phyloP scores from a whole-genome alignment of 2,113 vertebrate species.

The Cynopterus brachyotis region DNA sequence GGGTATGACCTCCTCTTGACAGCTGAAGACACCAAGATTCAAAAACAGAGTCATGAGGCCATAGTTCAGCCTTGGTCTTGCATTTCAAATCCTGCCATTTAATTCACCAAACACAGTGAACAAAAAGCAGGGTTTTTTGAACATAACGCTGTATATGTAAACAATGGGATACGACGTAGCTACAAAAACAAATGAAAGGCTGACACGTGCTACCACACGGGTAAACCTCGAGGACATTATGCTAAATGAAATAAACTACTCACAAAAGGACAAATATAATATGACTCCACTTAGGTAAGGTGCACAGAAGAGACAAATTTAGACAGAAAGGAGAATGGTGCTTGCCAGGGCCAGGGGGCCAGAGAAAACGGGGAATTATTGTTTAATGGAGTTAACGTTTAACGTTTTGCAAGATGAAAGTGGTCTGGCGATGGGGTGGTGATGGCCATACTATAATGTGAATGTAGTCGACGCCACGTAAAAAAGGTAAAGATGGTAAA shows the following conservation, averaged over 20 bases:
- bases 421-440: accelerated
- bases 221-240: not conserved
- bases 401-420: not conserved
- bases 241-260: not conserved
- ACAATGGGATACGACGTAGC: not conserved
- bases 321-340: not conserved
- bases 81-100: too few species aligned
- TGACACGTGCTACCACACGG: accelerated
- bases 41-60: not conserved
- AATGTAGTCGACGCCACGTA: not conserved
- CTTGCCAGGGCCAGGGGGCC: not conserved
- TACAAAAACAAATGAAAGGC: not conserved
- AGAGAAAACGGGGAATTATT: accelerated
- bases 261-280: not conserved
- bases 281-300: accelerated
- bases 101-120: accelerated
- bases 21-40: not conserved
- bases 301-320: accelerated
- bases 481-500: not conserved
- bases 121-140: accelerated
- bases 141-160: accelerated
- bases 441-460: accelerated
- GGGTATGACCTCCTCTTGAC: not conserved
- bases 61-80: not conserved
- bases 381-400: not conserved